Conservation (phyloP, 2,113 vertebrate species). For the Scopus umbretta region DNA sequence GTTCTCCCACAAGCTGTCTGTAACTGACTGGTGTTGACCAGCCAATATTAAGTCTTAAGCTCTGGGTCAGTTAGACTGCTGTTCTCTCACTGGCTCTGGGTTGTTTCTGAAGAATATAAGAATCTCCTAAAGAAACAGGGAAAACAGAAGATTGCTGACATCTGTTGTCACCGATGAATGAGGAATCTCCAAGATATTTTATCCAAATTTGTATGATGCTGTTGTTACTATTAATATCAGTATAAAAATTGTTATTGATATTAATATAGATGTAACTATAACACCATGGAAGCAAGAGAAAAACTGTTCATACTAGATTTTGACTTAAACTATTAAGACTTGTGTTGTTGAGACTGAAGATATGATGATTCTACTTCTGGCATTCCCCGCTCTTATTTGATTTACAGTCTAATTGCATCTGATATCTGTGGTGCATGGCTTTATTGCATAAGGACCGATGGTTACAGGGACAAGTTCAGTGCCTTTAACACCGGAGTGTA, state of each 20-base stretch:
- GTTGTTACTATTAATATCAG: not conserved
- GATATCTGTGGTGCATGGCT: not conserved
- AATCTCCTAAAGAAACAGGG: not conserved
- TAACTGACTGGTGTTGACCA: not conserved
- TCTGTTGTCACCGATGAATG: not conserved
- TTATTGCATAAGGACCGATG: not conserved
- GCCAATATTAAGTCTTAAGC: not conserved
- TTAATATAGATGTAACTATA: not conserved
- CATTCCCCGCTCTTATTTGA: not conserved
- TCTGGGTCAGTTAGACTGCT: not conserved
- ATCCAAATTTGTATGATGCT: not conserved
- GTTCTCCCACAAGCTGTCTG: not conserved
- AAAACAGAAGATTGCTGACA: not conserved
- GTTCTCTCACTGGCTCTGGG: rapidly evolving
- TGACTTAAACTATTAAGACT: not conserved
- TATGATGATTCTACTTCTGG: not conserved
- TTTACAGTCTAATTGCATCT: not conserved
- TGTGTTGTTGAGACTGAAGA: not conserved
- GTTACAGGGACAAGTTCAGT: not conserved
- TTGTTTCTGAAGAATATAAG: not conserved
- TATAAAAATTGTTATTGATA: not conserved
- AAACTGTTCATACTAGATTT: not conserved
- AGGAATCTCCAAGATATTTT: not conserved
- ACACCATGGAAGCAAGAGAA: not conserved
- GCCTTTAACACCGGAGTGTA: not conserved